Evolutionary conservation across 2,888 invertebrate genomes (phyloP).

Genomic region (Tricholauxania praeusta): DNA sequence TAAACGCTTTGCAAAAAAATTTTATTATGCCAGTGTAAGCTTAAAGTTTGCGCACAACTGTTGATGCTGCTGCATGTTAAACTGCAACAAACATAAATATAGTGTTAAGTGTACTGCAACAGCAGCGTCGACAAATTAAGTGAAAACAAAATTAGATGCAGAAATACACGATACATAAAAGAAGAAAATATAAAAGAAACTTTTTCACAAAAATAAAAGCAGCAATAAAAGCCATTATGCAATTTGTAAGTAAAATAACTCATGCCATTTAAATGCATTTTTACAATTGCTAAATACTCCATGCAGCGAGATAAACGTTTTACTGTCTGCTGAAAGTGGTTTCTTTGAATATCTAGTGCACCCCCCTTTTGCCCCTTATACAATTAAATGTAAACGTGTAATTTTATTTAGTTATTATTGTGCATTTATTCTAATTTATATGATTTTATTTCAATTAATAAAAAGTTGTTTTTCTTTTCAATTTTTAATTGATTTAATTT

Average conservation of each 20-base stretch:
- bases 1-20: no score
- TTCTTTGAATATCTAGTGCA: neutral
- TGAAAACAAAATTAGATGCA: slow-evolving; percentile 14
- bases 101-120: no score
- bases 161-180: no score
- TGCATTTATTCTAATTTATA: slow-evolving; percentile 6
- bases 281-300: neutral
- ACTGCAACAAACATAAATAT: no score
- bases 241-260: slow-evolving; percentile 10
- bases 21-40: no score
- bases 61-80: no score
- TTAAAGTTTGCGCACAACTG: no score
- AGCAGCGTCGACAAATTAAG: slow-evolving; percentile 3
- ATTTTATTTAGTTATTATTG: no score
- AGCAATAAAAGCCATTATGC: slow-evolving; percentile 1
- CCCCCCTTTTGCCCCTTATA: neutral
- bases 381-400: slow-evolving; percentile 1
- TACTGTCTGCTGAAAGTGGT: neutral
- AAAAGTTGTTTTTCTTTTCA: slow-evolving; percentile 29
- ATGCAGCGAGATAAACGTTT: no score
- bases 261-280: neutral
- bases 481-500: slow-evolving; percentile 20
- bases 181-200: neutral
- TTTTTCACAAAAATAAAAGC: no score
- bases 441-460: slow-evolving; percentile 4